A percentile compares a stretch with the other conserved stretches of the same genome.
phyloP scores from a whole-genome alignment of 2,888 invertebrate genomes.

The Lepidochitona cinerea region DNA sequence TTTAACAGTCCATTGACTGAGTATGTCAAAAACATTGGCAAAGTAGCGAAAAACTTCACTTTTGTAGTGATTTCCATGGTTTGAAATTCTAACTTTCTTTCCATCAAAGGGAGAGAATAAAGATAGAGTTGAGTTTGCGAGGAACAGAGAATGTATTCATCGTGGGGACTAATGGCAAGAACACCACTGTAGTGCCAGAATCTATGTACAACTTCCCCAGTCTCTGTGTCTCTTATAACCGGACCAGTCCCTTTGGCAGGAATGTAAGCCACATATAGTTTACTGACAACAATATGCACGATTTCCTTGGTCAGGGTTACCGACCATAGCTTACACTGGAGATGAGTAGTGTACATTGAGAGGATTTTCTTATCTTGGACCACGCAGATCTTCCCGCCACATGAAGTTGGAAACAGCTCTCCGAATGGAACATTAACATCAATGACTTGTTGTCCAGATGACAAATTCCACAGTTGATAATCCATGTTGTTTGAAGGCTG shows the following conservation, averaged over 20 bases:
- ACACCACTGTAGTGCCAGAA: slow-evolving; percentile 50
- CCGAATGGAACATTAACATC: not conserved
- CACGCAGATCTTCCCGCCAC: not conserved
- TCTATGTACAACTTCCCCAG: slow-evolving; percentile 48
- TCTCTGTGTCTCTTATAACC: slow-evolving; percentile 50
- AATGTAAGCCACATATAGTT: slow-evolving; percentile 53
- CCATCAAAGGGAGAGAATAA: slow-evolving; percentile 54
- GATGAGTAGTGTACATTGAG: not conserved
- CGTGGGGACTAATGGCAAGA: slow-evolving; percentile 53
- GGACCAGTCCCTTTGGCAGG: slow-evolving; percentile 53
- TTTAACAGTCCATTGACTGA: slow-evolving; percentile 49
- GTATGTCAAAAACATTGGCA: slow-evolving; percentile 48
- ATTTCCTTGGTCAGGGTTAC: not conserved
- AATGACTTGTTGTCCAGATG: not conserved
- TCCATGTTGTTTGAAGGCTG: not conserved
- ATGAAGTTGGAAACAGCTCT: not conserved
- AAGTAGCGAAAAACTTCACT: slow-evolving; percentile 34
- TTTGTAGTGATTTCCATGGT: slow-evolving; percentile 47
- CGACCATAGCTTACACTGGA: not conserved
- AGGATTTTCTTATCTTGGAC: not conserved
- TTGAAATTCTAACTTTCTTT: slow-evolving; percentile 50
- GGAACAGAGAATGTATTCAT: slow-evolving; percentile 50
- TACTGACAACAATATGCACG: slow-evolving; percentile 33
- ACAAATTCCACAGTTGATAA: not conserved
- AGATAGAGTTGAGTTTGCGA: slow-evolving; percentile 44